Base-by-base conservation (phyloP, 2,797 vertebrate species). In the Cephalopachus bancanus region DNA sequence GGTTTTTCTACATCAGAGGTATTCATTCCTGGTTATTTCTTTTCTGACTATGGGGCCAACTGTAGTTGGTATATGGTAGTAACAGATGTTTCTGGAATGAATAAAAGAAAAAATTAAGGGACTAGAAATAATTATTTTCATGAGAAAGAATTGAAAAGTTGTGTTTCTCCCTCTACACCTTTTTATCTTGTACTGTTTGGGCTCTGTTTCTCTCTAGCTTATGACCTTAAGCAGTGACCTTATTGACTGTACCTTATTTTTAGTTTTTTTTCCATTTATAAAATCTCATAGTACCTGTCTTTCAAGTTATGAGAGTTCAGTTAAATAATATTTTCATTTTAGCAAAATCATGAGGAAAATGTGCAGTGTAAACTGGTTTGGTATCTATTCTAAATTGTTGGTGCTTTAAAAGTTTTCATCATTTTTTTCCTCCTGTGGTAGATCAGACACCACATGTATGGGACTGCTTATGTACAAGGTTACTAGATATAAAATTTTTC, bases 51-150 rank as follows among this genome's bases (percentile, higher is more conserved):
- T 6, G n/a, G 4, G 17, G 17, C 7, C 20, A 85, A 51, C 16
- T 20, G 12, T 86, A 37, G 26, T 81, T 72, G 55, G 10, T 62
- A 2, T 65, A n/a, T 69, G 51, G 75, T 75, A 83, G 10, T 37
- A 64, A 83, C 10, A 84, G 37, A 71, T 95, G 51, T 87, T 81
- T 76, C 6, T 16, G 14, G 28, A 92, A 86, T 87, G 20, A 96
- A 53, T 83, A 65, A 83, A 37, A 83, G 69, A 94, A 76, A 87
- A 92, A 83, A 83, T 53, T 12, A 67, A 80, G 88, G n/a, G 10
- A 16, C 10, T 4, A 87, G 65, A 74, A 89, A 65, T 86, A 65
- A 65, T 20, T 1, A 24, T 95, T 89, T 81, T 71, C 51, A 30
- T 83, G 65, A 24, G 10, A 55, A 94, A 93, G 57, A 37, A 28